phyloP scores from a whole-genome alignment of 2,797 vertebrate genomes.

The Antrozous pallidus region DNA sequence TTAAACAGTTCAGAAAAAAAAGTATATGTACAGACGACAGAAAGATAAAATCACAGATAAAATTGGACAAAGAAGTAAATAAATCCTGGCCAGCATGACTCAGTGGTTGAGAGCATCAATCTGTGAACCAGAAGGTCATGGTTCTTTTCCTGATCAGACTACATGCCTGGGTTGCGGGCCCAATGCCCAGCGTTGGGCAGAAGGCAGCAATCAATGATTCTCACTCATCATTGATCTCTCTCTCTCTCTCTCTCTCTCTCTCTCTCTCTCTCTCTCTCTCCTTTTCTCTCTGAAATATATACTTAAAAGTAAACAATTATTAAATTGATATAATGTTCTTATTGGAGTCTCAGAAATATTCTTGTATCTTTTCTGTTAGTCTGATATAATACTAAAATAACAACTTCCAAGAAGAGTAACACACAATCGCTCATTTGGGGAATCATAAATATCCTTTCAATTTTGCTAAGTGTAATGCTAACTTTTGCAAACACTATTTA shows the following conservation, averaged over 20 bases:
- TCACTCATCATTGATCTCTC: no score
- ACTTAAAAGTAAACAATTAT: background rate
- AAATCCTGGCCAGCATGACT: no score
- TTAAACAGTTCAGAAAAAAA: background rate
- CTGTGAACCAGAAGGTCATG: no score
- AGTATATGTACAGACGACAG: background rate
- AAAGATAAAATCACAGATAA: background rate
- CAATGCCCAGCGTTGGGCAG: no score
- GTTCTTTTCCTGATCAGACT: no score
- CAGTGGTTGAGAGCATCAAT: no score
- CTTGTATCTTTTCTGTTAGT: background rate
- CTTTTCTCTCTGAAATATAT: no score
- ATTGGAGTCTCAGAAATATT: background rate
- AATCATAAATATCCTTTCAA: background rate
- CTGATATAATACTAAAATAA: slow-evolving; percentile 30
- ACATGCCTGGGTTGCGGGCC: no score
- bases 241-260: no score
- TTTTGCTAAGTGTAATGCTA: background rate
- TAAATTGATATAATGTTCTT: background rate
- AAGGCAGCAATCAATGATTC: no score
- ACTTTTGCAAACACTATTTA: background rate
- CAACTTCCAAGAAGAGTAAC: background rate
- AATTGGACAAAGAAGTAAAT: no score
- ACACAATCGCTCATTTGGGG: background rate
- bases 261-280: no score